phyloP scores from a whole-genome alignment of 2,113 vertebrate genomes.

The Gnathonemus echidnorhynchus region DNA sequence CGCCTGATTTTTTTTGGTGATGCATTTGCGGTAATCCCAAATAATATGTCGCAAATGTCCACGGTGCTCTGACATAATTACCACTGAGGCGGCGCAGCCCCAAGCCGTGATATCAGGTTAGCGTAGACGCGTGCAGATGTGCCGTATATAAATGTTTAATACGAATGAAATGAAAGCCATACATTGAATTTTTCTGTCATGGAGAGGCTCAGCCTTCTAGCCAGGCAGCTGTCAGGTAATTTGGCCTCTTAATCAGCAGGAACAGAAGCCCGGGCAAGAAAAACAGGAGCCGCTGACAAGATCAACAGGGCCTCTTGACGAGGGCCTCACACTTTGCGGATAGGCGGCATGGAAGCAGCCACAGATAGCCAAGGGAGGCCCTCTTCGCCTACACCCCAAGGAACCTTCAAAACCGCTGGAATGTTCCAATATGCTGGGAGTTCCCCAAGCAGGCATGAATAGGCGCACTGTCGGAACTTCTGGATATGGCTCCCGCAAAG shows the following conservation, averaged over 20 bases:
- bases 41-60: not conserved
- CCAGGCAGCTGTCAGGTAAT: constrained; percentile 29
- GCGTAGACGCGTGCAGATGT: not conserved
- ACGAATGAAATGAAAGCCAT: constrained; percentile 49
- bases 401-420: constrained; percentile 32
- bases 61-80: not conserved
- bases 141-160: constrained; percentile 43
- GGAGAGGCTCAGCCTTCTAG: constrained; percentile 16
- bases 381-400: constrained; percentile 33
- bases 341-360: constrained; percentile 47
- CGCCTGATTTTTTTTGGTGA: not conserved
- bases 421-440: constrained; percentile 40
- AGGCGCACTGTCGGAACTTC: constrained; percentile 38
- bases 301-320: constrained; percentile 43
- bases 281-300: constrained; percentile 54
- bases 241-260: constrained; percentile 32
- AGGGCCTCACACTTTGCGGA: constrained; percentile 36
- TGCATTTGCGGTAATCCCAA: not conserved
- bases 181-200: constrained; percentile 15
- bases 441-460: constrained; percentile 43
- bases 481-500: not conserved
- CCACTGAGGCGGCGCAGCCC: not conserved
- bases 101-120: not conserved
- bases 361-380: constrained; percentile 30
- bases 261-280: constrained; percentile 42